Conservation (phyloP, 2,797 vertebrate genomes). For the Ceyx erithaca region DNA sequence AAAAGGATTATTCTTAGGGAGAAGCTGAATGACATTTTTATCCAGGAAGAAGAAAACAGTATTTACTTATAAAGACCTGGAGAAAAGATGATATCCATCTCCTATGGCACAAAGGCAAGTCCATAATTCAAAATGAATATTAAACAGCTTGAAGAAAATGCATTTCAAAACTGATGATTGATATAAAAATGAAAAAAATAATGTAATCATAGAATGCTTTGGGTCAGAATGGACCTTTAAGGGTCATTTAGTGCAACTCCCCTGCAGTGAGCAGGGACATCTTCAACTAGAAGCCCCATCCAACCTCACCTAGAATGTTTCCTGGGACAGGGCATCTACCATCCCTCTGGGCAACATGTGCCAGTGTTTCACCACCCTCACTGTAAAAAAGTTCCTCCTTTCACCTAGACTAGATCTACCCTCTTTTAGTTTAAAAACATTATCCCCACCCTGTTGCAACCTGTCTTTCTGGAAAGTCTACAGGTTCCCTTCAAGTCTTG, state of each 20-base stretch:
- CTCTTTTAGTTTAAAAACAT: neutral
- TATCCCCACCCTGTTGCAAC: neutral
- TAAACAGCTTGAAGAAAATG: neutral
- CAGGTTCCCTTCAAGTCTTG: neutral
- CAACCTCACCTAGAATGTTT: neutral
- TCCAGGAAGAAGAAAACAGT: neutral
- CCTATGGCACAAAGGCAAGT: neutral
- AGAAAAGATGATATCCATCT: neutral
- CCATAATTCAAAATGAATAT: neutral
- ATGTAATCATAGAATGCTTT: neutral
- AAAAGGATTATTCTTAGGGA: neutral
- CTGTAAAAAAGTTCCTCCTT: neutral
- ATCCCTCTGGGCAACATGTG: neutral
- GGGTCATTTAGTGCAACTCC: neutral
- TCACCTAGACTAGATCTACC: neutral
- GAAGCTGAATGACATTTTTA: neutral
- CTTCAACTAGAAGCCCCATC: neutral
- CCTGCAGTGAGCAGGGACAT: neutral
- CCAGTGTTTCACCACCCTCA: neutral
- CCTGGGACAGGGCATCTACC: neutral
- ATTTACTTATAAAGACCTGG: neutral
- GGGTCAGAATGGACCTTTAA: neutral
- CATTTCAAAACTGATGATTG: neutral
- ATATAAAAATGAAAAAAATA: neutral
- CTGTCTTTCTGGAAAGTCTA: neutral